phyloP scores from a whole-genome alignment of 2,113 vertebrate genomes.

The Myiopsitta monachus region DNA sequence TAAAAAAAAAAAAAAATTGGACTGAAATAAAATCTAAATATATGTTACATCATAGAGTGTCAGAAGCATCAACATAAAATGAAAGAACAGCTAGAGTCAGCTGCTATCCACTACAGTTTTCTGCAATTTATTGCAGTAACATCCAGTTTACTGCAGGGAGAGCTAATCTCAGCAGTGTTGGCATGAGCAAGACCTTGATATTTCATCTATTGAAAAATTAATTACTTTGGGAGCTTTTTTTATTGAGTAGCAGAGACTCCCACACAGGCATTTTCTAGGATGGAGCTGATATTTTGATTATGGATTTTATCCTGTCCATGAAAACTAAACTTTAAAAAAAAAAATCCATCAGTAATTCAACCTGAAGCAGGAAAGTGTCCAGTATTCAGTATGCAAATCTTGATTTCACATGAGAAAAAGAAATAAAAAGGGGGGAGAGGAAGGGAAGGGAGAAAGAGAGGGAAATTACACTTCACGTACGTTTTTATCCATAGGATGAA shows the following conservation, averaged over 20 bases:
- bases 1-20: not conserved
- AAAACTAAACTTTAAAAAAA: not conserved
- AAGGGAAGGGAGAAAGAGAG: not conserved
- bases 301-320: not conserved
- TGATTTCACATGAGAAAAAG: not conserved
- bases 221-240: not conserved
- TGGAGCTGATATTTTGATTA: not conserved
- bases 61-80: not conserved
- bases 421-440: fast-evolving
- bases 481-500: not conserved
- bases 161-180: not conserved
- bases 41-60: not conserved
- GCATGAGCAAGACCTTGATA: not conserved
- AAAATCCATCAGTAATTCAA: not conserved
- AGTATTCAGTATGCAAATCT: not conserved
- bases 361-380: not conserved
- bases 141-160: not conserved
- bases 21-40: not conserved
- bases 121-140: not conserved
- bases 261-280: not conserved
- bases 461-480: not conserved
- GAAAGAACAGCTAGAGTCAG: not conserved
- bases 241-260: not conserved
- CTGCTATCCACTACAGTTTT: not conserved
- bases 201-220: not conserved